These are phyloP conservation scores for Tupaia tana DNA, from an alignment of 2,113 vertebrate species.

Conservation along the genomic window DNA sequence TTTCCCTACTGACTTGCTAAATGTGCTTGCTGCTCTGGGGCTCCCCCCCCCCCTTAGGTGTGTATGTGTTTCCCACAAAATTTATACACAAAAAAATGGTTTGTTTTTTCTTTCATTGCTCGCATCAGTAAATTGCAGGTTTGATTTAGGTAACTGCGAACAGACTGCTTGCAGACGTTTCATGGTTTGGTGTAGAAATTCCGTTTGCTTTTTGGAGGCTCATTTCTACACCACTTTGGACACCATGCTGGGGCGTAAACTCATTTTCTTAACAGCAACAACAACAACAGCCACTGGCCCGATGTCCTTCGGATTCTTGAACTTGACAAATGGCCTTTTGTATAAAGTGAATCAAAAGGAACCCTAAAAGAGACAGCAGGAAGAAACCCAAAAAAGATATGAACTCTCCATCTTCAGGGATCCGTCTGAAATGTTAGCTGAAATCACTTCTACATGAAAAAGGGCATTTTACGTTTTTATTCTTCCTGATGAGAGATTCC, in stretches of 20 bases:
- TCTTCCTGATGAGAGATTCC: neutral
- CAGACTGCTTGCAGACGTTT: slow-evolving; percentile 17
- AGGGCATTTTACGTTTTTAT: neutral
- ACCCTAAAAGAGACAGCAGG: slow-evolving; percentile 23
- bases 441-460: slow-evolving; percentile 17
- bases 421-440: neutral
- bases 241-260: slow-evolving; percentile 6
- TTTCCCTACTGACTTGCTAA: slow-evolving; percentile 77
- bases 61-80: slow-evolving; percentile 36
- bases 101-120: slow-evolving; percentile 26
- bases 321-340: slow-evolving; percentile 76
- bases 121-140: slow-evolving; percentile 39
- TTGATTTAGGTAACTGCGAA: slow-evolving; percentile 15
- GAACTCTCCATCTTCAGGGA: neutral
- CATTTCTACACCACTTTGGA: neutral
- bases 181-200: slow-evolving; percentile 10
- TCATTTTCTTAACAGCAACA: slow-evolving; percentile 65
- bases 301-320: slow-evolving; percentile 76
- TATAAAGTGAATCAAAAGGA: slow-evolving; percentile 34
- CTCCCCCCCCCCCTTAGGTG: neutral
- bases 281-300: slow-evolving; percentile 46
- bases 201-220: neutral
- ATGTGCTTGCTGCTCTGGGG: slow-evolving; percentile 46
- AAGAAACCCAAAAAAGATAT: neutral
- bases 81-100: neutral